Conservation (phyloP, 2,888 invertebrate species). For the Aradus depressus region DNA sequence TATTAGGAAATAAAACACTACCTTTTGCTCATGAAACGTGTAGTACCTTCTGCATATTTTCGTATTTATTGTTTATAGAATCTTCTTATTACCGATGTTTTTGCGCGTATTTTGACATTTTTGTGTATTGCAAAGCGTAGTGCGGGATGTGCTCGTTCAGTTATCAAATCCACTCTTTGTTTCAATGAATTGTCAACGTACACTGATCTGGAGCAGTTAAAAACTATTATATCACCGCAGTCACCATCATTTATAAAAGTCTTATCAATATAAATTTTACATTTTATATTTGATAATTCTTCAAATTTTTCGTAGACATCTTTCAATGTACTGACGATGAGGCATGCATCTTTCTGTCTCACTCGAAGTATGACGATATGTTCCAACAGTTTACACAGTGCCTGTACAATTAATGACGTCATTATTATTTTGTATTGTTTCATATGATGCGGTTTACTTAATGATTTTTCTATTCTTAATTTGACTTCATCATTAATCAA, state of each 20-base stretch:
- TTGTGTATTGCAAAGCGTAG: too few relatives aligned
- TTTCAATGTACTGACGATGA: not conserved
- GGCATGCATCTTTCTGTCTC: not conserved
- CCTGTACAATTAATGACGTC: conserved; percentile 4
- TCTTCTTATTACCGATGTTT: too few relatives aligned
- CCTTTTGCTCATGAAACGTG: too few relatives aligned
- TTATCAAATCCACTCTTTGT: conserved; percentile 2
- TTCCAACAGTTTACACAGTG: conserved; percentile 1
- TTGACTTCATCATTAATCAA: not conserved
- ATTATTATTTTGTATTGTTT: conserved; percentile 7
- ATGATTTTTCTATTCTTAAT: not conserved
- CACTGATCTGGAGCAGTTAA: not conserved
- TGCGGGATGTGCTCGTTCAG: too few relatives aligned
- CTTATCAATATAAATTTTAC: conserved; percentile 4
- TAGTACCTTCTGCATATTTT: too few relatives aligned
- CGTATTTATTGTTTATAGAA: too few relatives aligned
- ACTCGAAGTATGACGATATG: not conserved
- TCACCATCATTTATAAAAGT: not conserved
- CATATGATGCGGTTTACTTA: not conserved
- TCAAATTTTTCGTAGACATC: not conserved
- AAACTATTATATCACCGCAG: conserved; percentile 1
- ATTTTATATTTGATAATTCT: not conserved
- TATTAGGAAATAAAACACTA: too few relatives aligned
- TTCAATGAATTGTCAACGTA: conserved; percentile 4
- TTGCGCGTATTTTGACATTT: too few relatives aligned